Evolutionary conservation across 2,797 vertebrate genomes (phyloP).

Genomic region (Synaphobranchus kaupii): DNA sequence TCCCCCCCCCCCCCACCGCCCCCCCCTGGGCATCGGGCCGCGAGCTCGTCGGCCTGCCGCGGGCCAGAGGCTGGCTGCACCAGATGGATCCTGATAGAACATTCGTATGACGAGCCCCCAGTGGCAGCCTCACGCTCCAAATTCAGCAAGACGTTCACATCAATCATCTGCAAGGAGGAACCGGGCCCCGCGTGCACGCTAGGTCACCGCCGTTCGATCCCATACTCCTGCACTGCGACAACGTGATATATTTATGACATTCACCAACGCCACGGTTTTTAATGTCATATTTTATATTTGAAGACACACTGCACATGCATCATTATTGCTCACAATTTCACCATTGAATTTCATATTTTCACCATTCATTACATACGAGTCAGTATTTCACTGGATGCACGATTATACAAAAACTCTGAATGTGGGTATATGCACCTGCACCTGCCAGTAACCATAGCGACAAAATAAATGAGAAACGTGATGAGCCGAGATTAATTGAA

Average conservation of each 20-base stretch:
- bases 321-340: background rate
- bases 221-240: background rate
- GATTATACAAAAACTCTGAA: background rate
- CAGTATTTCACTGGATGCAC: background rate
- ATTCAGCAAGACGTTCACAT: background rate
- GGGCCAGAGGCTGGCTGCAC: background rate
- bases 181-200: background rate
- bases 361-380: background rate
- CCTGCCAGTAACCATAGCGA: too few species aligned
- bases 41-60: background rate
- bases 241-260: background rate
- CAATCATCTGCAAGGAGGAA: background rate
- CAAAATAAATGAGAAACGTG: background rate
- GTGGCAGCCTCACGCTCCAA: background rate
- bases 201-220: background rate
- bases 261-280: background rate
- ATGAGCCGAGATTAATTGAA: background rate
- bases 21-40: background rate
- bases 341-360: background rate
- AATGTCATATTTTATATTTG: background rate
- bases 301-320: background rate
- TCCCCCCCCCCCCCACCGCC: too few species aligned
- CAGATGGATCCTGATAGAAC: constrained; percentile 9
- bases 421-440: background rate
- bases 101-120: background rate